Evolutionary conservation across 2,888 invertebrate genomes (phyloP).

Genomic region (Nasonovia ribisnigri): DNA sequence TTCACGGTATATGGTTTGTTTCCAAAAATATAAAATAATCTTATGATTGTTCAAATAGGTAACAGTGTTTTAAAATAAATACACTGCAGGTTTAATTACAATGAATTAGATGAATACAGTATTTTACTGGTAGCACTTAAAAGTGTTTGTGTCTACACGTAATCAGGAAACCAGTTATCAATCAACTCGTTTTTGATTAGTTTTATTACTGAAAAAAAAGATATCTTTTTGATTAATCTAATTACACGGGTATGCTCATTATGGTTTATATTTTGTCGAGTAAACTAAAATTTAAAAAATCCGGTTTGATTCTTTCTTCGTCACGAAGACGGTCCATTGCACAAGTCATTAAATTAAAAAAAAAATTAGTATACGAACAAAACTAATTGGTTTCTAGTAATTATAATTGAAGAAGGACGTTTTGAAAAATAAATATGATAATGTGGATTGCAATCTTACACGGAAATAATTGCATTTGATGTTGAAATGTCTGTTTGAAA

Average conservation of each 20-base stretch:
- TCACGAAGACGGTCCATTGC: slow-evolving; percentile 13
- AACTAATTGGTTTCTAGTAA: slow-evolving; percentile 23
- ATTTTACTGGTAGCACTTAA: slow-evolving; percentile 36
- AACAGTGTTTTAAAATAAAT: not conserved
- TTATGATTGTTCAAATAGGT: not conserved
- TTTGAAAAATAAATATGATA: not conserved
- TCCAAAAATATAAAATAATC: slow-evolving; percentile 4
- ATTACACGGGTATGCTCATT: slow-evolving; percentile 37
- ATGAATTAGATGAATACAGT: not conserved
- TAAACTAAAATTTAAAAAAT: slow-evolving; percentile 32
- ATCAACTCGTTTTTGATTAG: slow-evolving; percentile 48
- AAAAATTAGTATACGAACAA: not conserved
- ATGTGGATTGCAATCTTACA: not conserved
- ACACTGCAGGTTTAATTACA: not conserved
- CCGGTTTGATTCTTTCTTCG: slow-evolving; percentile 38
- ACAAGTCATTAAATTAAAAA: slow-evolving; percentile 12
- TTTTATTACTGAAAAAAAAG: slow-evolving; percentile 15
- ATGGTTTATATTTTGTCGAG: slow-evolving; percentile 33
- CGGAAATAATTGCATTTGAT: not conserved
- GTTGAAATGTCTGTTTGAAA: not conserved
- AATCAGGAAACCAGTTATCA: slow-evolving; percentile 57
- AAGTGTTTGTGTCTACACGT: slow-evolving; percentile 3
- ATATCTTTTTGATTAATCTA: slow-evolving; percentile 58
- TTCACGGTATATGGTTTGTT: not conserved
- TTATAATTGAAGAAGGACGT: slow-evolving; percentile 7